Percentiles rank a stretch among this genome's conserved stretches.
These are phyloP conservation scores for Cabera pusaria DNA, from an alignment of 2,888 invertebrate species.

Conservation along the genomic window DNA sequence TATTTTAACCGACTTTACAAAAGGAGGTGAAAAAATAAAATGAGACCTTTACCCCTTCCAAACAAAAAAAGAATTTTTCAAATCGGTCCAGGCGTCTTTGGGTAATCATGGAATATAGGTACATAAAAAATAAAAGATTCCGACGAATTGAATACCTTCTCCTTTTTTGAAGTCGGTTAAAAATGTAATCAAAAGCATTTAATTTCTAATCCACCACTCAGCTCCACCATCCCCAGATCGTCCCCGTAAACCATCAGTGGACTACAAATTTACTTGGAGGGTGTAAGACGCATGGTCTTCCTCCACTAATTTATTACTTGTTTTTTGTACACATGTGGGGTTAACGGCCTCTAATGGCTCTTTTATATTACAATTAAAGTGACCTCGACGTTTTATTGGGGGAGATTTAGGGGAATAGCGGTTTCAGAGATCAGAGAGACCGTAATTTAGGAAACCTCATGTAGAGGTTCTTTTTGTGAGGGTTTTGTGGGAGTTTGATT, in stretches of 20 bases:
- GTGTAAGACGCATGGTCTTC: conserved; percentile 66
- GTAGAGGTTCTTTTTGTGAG: conserved; percentile 7
- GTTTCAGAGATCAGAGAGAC: conserved; percentile 13
- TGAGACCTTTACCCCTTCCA: too few species aligned
- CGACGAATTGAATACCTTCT: too few species aligned
- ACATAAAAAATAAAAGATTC: too few species aligned
- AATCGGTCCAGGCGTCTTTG: too few species aligned
- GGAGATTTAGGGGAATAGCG: conserved; percentile 33
- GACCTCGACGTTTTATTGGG: conserved; percentile 53
- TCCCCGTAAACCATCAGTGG: conserved; percentile 34
- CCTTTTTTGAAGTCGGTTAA: too few species aligned
- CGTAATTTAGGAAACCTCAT: conserved; percentile 15
- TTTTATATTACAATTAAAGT: conserved; percentile 66
- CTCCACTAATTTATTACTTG: conserved; percentile 71
- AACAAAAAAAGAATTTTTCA: too few species aligned
- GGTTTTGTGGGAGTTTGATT: conserved; percentile 8
- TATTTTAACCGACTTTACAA: too few species aligned
- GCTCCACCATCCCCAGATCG: too few species aligned
- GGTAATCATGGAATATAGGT: too few species aligned
- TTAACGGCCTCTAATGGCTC: conserved; percentile 74
- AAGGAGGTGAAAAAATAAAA: too few species aligned
- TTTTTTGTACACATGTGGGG: conserved; percentile 69
- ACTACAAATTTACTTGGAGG: conserved; percentile 50
- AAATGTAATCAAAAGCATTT: too few species aligned
- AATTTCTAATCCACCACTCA: too few species aligned